Conservation (phyloP, 2,113 vertebrate species). For the Thamnaconus septentrionalis region DNA sequence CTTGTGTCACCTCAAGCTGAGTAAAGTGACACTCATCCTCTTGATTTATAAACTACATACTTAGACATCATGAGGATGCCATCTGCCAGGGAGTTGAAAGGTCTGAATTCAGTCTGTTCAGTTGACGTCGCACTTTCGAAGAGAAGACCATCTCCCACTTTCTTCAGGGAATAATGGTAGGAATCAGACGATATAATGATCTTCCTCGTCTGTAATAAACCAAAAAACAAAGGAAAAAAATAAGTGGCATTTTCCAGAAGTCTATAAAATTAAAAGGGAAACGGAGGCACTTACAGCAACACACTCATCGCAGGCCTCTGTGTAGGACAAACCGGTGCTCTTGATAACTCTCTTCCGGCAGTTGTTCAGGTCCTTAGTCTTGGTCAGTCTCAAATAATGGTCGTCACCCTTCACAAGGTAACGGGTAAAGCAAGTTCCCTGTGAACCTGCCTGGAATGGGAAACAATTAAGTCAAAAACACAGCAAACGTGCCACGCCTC, state of each 20-base stretch:
- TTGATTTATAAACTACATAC: constrained; percentile 63
- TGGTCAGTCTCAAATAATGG: constrained; percentile 64
- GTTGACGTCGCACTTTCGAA: constrained; percentile 61
- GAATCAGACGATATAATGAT: too few relatives aligned
- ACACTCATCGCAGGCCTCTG: constrained; percentile 67
- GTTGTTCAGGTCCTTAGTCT: constrained; percentile 78
- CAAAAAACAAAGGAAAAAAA: too few relatives aligned
- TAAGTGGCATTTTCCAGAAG: too few relatives aligned
- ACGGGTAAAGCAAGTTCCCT: constrained; percentile 83
- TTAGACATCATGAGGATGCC: constrained; percentile 78
- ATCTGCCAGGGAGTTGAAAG: constrained; percentile 74
- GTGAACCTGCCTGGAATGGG: constrained; percentile 73
- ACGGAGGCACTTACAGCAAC: constrained; percentile 56
- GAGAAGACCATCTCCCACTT: constrained; percentile 62
- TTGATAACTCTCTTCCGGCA: constrained; percentile 80
- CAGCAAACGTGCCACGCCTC: accelerated
- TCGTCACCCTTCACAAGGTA: constrained; percentile 79
- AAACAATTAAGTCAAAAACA: background rate
- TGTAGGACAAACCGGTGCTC: constrained; percentile 73
- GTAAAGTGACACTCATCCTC: background rate
- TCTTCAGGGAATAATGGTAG: too few relatives aligned
- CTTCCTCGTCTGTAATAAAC: too few relatives aligned
- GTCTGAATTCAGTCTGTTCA: constrained; percentile 79
- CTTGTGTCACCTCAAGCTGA: background rate
- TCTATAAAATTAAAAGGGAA: background rate